These are phyloP conservation scores for Clarias platycephalus DNA, from an alignment of 2,797 vertebrate genomes.

Conservation along the genomic window DNA sequence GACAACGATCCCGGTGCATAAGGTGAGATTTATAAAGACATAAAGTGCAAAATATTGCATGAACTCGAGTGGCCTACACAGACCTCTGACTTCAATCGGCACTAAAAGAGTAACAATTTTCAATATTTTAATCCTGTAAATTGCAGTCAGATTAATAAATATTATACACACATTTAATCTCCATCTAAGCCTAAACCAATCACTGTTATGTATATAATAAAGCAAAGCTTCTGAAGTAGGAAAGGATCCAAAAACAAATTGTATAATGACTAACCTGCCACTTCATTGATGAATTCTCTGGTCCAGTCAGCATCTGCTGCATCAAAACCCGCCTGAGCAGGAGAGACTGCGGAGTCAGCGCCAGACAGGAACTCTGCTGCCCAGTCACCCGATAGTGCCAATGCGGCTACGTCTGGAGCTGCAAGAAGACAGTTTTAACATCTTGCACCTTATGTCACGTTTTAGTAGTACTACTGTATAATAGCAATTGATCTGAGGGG, in stretches of 20 bases:
- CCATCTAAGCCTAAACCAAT: background rate
- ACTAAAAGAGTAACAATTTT: background rate
- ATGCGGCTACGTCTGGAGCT: constrained; percentile 93
- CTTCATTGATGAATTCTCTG: constrained; percentile 94
- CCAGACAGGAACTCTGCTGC: constrained; percentile 85
- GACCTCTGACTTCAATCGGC: no score
- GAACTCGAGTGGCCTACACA: no score
- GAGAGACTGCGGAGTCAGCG: constrained; percentile 71
- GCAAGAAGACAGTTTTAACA: constrained; percentile 13
- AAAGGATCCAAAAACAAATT: background rate
- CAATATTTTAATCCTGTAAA: background rate
- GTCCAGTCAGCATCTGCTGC: constrained; percentile 93
- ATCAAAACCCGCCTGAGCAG: constrained; percentile 77
- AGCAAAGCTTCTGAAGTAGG: background rate
- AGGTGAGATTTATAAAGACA: no score
- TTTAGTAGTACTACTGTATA: background rate
- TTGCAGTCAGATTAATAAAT: background rate
- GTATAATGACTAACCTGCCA: constrained; percentile 78
- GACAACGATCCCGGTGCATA: no score
- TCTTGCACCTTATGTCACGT: background rate
- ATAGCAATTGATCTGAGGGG: background rate
- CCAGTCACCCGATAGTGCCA: constrained; percentile 96
- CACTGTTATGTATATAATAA: background rate
- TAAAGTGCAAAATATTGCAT: no score
- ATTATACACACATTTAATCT: background rate